A percentile compares a stretch with the other conserved stretches of the same genome.
These are phyloP conservation scores for Myotis planiceps DNA, from an alignment of 2,797 vertebrate genomes.

Conservation along the genomic window DNA sequence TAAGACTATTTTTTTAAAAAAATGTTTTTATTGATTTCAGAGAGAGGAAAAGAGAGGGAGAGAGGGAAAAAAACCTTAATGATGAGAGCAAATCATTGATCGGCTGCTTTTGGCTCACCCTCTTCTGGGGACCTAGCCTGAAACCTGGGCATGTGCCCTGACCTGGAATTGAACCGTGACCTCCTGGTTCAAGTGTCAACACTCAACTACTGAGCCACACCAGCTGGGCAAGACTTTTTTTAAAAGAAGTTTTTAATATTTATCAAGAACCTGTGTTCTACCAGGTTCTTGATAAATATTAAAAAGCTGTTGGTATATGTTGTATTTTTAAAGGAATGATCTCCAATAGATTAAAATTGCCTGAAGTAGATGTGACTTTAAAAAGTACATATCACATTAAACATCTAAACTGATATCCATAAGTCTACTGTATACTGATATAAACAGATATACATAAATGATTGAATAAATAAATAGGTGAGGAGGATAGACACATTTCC, in stretches of 20 bases:
- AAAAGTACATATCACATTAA: neutral
- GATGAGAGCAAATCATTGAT: too few relatives aligned
- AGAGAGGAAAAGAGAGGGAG: too few relatives aligned
- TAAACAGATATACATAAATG: neutral
- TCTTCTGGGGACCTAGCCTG: too few relatives aligned
- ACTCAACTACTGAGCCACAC: too few relatives aligned
- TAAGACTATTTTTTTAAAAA: neutral
- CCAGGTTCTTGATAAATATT: neutral
- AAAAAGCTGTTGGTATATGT: neutral
- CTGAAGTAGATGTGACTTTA: neutral
- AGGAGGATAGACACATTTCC: neutral
- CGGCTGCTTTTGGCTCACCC: accelerated
- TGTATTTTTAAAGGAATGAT: neutral
- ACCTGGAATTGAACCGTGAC: too few relatives aligned
- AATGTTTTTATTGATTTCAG: neutral
- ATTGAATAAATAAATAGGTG: neutral
- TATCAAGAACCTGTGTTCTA: neutral
- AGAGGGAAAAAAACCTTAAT: too few relatives aligned
- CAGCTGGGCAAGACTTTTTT: neutral
- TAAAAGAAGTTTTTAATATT: neutral
- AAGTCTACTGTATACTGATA: neutral
- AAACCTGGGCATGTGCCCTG: too few relatives aligned
- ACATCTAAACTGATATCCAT: neutral
- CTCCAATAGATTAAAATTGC: neutral
- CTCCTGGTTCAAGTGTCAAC: too few relatives aligned